Evolutionary conservation across 2,888 invertebrate genomes (phyloP).

Genomic region (Perizoma affinitatum): DNA sequence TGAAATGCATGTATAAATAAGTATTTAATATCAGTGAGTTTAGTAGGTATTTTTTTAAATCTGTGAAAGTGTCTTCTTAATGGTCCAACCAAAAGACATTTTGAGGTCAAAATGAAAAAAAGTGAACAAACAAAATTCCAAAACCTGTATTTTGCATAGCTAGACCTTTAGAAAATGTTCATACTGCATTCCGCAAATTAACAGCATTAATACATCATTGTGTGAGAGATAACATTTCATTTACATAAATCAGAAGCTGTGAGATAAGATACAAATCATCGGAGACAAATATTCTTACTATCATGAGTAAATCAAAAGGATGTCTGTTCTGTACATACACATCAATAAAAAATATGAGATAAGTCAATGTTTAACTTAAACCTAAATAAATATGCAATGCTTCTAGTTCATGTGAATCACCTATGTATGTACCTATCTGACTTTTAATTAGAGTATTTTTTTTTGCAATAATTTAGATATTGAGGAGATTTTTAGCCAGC

Average conservation of each 20-base stretch:
- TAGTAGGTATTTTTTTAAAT: no score
- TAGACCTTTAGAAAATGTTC: not conserved
- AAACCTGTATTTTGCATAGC: slow-evolving; percentile 3
- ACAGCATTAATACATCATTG: slow-evolving; percentile 4
- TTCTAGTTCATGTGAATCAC: slow-evolving; percentile 6
- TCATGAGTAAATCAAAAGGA: slow-evolving; percentile 34
- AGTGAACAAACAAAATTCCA: not conserved
- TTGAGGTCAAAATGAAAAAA: no score
- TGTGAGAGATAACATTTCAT: not conserved
- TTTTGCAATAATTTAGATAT: no score
- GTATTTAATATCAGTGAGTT: no score
- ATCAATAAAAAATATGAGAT: slow-evolving; percentile 37
- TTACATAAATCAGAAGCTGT: slow-evolving; percentile 18
- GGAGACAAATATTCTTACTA: slow-evolving; percentile 38
- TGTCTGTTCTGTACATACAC: slow-evolving; percentile 32
- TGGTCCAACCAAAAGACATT: no score
- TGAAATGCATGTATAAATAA: no score
- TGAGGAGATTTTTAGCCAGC: no score
- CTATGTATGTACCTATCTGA: no score
- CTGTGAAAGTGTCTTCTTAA: no score
- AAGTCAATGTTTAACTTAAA: slow-evolving; percentile 28
- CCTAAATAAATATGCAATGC: slow-evolving; percentile 35
- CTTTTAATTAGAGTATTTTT: no score
- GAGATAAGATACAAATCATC: slow-evolving; percentile 57
- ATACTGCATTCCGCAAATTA: slow-evolving; percentile 5